Evolutionary conservation across 2,113 vertebrate genomes (phyloP), one percentile per base, ranked within the genome.

Genomic region (Danionella cerebrum): DNA sequence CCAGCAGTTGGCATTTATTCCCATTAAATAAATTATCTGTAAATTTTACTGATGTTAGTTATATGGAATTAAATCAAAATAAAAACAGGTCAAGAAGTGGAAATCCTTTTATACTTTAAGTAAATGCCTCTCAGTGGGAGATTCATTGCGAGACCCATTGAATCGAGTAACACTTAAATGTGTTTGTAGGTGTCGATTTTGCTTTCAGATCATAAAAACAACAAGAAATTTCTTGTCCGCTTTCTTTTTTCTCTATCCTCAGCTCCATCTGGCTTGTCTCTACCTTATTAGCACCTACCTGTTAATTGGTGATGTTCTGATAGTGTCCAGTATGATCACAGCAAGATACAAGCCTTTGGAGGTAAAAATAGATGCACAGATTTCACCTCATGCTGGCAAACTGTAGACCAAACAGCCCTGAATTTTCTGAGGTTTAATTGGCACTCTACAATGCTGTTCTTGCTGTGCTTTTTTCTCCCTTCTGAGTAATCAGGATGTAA

Each of bases 261-360:
- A 47, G 42, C 45, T 65, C 57, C 22, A 41, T 69, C 36, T 67
- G 67, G 41, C 27, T 59, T 12, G 27, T 52, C 33, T 22, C 38
- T 31, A 52, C 25, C 55, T 51, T 39, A 70, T 71, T 55, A 67
- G 42, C 55, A 60, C 62, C 55, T 62, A 31, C 33, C 35, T 60
- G 70, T 52, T 72, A 75, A 70, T 75, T 70, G 68, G 62, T 60
- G 18, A 70, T 53, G 45, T 48, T 59, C 67, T 39, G 55, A 41
- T 69, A 50, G 45, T 59, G 25, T 18, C 38, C 41, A 53, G 31
- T 38, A 52, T 1, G 12, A n/a, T 21, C 51, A 5, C 67, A 65
- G 52, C 41, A 47, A 57, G 53, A 24, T 24, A 10, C 52, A 25
- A 48, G 31, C 38, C 53, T 65, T 67, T 64, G 54, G 67, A 66